phyloP scores from a whole-genome alignment of 2,113 vertebrate species.

The Chitala chitala region DNA sequence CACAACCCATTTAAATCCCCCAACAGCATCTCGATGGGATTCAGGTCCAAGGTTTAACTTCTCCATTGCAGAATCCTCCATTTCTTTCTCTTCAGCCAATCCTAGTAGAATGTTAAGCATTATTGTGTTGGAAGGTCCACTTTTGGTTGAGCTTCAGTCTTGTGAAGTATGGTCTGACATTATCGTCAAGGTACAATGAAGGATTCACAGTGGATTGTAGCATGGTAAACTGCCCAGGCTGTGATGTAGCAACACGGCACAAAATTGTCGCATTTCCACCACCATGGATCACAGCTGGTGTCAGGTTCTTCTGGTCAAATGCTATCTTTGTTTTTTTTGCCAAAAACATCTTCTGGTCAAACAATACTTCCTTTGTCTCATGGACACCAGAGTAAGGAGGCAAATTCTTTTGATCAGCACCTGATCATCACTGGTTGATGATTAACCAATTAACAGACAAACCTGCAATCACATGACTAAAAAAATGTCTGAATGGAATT shows the following conservation, averaged over 20 bases:
- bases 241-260: no score
- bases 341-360: not conserved
- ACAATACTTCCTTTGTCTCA: not conserved
- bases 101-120: not conserved
- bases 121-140: not conserved
- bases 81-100: not conserved
- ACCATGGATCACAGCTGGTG: not conserved
- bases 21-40: not conserved
- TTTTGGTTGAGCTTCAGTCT: not conserved
- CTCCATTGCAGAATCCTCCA: not conserved
- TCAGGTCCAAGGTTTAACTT: not conserved
- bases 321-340: not conserved
- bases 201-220: no score
- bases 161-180: not conserved
- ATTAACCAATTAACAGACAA: no score
- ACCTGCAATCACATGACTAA: no score
- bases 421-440: no score
- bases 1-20: not conserved
- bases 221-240: no score
- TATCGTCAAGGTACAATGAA: not conserved
- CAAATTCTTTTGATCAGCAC: no score
- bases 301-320: not conserved
- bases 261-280: not conserved
- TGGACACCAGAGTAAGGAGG: no score
- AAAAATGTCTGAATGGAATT: no score